These are phyloP conservation scores for Rhinophrynus dorsalis DNA, from an alignment of 2,797 vertebrate species.

Conservation along the genomic window DNA sequence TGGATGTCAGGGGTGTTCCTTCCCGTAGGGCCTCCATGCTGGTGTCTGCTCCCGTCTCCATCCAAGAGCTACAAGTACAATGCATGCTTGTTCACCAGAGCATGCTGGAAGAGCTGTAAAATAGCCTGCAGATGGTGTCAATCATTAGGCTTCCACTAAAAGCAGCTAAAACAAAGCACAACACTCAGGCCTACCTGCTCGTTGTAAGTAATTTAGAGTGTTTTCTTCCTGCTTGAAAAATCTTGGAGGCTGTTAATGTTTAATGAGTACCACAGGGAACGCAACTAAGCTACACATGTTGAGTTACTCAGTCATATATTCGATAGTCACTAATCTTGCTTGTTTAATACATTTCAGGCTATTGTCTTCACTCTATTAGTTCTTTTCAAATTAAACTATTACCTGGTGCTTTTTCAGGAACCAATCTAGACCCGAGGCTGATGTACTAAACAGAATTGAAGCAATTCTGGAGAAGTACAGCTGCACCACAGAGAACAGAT, in stretches of 20 bases:
- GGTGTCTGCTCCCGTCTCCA: background rate
- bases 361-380: no score
- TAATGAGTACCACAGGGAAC: background rate
- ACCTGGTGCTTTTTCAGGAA: no score
- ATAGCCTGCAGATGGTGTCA: constrained; percentile 2
- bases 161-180: background rate
- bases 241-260: background rate
- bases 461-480: no score
- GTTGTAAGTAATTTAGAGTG: background rate
- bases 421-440: no score
- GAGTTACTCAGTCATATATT: background rate
- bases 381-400: no score
- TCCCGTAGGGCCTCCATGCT: background rate
- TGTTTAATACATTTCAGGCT: no score
- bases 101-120: background rate
- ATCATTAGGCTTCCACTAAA: background rate
- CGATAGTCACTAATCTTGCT: background rate
- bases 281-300: background rate
- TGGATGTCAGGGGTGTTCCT: background rate
- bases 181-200: background rate
- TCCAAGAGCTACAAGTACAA: background rate
- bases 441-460: no score
- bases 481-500: no score
- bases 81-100: constrained; percentile 1
- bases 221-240: background rate